Percentiles rank a stretch among this genome's conserved stretches.
These are phyloP conservation scores for Temnothorax longispinosus DNA, from an alignment of 1,140 invertebrate species.

Conservation along the genomic window DNA sequence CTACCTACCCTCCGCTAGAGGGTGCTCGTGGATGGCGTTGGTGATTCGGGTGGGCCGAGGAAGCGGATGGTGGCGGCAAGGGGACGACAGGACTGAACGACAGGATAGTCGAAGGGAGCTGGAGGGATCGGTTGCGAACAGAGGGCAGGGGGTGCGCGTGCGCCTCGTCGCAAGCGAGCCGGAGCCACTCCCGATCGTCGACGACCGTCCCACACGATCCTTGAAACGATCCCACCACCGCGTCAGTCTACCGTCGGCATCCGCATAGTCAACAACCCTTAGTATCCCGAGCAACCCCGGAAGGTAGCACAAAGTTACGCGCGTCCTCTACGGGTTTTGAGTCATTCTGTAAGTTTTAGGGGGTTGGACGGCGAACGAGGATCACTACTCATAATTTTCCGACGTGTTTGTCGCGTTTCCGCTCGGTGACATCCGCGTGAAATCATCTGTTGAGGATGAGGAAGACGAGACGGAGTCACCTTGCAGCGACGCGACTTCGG, in stretches of 20 bases:
- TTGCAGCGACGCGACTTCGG: constrained; percentile 24
- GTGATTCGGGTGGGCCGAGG: constrained; percentile 52
- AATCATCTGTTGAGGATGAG: constrained; percentile 49
- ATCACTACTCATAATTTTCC: background rate
- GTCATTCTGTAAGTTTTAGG: constrained; percentile 26
- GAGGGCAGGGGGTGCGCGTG: constrained; percentile 73
- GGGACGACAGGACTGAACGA: constrained; percentile 59
- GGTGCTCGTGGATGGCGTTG: constrained; percentile 68
- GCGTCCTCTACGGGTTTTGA: constrained; percentile 45
- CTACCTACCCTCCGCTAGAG: constrained; percentile 67
- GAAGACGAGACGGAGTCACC: constrained; percentile 40
- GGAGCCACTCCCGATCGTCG: constrained; percentile 79
- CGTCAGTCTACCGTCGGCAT: constrained; percentile 80
- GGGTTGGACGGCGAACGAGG: background rate
- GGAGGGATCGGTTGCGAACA: constrained; percentile 59
- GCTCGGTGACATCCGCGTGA: constrained; percentile 49
- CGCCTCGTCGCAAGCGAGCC: constrained; percentile 63
- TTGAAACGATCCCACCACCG: constrained; percentile 72
- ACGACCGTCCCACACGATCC: constrained; percentile 75
- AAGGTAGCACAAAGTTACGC: constrained; percentile 63
- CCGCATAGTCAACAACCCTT: constrained; percentile 78
- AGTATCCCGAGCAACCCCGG: constrained; percentile 66
- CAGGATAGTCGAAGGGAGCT: constrained; percentile 59
- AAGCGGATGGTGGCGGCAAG: constrained; percentile 34
- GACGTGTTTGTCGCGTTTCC: constrained; percentile 18